phyloP scores from a whole-genome alignment of 2,888 invertebrate species.

The Anoplius nigerrimus region DNA sequence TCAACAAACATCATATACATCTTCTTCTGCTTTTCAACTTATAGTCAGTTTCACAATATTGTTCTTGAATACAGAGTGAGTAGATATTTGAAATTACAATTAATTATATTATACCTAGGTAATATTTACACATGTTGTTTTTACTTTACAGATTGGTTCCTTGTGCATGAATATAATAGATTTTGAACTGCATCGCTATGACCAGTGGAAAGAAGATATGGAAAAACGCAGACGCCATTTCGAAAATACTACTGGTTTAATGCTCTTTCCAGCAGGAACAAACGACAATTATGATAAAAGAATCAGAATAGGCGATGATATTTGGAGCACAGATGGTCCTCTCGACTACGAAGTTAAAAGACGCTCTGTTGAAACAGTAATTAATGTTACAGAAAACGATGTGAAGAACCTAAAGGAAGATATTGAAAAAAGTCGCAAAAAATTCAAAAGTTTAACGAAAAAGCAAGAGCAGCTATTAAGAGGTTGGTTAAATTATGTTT shows the following conservation, averaged over 20 bases:
- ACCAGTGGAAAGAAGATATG: conserved; percentile 90
- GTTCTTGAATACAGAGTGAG: conserved; percentile 94
- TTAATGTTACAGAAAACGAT: conserved; percentile 62
- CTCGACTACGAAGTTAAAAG: conserved; percentile 69
- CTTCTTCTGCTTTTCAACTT: conserved; percentile 98
- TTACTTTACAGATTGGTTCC: conserved; percentile 89
- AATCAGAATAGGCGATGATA: conserved; percentile 67
- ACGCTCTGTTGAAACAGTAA: conserved; percentile 59
- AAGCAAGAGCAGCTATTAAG: conserved; percentile 95
- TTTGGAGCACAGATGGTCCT: conserved; percentile 69
- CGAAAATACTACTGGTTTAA: conserved; percentile 73
- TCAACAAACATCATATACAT: conserved; percentile 97
- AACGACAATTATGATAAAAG: conserved; percentile 66
- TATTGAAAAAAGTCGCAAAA: conserved; percentile 86
- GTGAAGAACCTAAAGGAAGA: conserved; percentile 79
- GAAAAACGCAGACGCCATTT: conserved; percentile 77
- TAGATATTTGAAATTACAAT: conserved; percentile 10
- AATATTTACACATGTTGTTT: conserved; percentile 7
- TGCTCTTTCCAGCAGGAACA: conserved; percentile 62
- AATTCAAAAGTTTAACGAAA: conserved; percentile 87
- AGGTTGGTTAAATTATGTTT: conserved; percentile 66
- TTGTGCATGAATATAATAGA: conserved; percentile 97
- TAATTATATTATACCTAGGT: conserved; percentile 12
- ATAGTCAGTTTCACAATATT: conserved; percentile 95
- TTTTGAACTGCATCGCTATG: conserved; percentile 94